Evolutionary conservation across 1,140 invertebrate genomes (phyloP).

Genomic region (Chelonus insularis): DNA sequence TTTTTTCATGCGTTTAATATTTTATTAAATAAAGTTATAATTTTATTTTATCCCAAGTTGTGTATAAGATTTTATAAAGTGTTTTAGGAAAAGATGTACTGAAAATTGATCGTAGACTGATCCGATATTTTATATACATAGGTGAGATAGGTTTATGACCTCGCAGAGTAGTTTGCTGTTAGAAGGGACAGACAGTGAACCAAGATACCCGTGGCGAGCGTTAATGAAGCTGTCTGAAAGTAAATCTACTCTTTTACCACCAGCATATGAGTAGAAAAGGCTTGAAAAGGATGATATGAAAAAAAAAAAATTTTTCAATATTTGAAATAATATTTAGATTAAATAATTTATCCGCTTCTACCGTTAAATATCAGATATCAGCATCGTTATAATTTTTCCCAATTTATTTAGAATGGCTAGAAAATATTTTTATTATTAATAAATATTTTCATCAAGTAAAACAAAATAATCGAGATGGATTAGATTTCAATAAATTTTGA

Average conservation of each 20-base stretch:
- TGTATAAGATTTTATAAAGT: no score
- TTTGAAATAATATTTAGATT: neutral
- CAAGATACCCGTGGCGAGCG: slow-evolving; percentile 15
- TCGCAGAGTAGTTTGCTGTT: slow-evolving; percentile 29
- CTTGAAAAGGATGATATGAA: neutral
- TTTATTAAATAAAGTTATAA: no score
- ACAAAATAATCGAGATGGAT: neutral
- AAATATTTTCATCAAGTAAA: neutral
- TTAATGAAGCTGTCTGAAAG: slow-evolving; percentile 26
- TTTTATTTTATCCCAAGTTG: no score
- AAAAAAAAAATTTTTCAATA: neutral
- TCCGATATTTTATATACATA: neutral
- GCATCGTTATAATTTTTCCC: neutral
- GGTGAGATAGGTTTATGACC: slow-evolving; percentile 24
- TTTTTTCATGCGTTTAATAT: neutral
- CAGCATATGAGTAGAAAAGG: neutral
- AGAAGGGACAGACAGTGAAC: neutral
- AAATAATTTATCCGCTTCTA: no score
- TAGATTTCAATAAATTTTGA: no score
- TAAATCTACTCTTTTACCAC: slow-evolving; percentile 9
- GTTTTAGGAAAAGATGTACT: no score
- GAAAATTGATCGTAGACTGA: no score
- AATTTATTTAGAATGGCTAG: neutral
- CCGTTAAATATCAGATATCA: no score
- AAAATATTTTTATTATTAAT: neutral